Base-by-base conservation (phyloP, 2,113 vertebrate species). In the Ceuthmochares aereus region DNA sequence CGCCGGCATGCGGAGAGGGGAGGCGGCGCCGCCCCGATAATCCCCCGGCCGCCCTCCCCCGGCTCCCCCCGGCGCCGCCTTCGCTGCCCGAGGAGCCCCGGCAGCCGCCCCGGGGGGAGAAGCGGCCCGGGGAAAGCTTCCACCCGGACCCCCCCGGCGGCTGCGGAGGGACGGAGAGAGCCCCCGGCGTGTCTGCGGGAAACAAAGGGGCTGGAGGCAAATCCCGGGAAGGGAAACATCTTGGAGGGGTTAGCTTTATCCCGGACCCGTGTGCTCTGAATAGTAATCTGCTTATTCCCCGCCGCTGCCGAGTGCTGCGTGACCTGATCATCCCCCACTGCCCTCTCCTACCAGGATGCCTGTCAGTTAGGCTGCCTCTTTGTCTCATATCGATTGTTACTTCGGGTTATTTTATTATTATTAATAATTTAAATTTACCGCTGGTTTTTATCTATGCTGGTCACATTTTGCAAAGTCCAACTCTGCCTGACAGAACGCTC, bases 21-120 rank as follows among this genome's bases (percentile, higher is more conserved):
- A 96, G 98, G 98, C 95, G 97, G 98, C 88, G 97, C 97, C 55
- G 95, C 93, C 10, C 95, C 92, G 17, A 70, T 91, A 89, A 82
- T 94, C 94, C 94, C 56, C 45, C 8, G 8, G 67, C 42, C 34
- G 23, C 70, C 89, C 84, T n/a, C 85, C 68, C 80, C 43, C 40
- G 4, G 75, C 20, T 21, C 40, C 23, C 29, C 45, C 36, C 27
- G n/a, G n/a, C n/a, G 1, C 64, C 43, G 4, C 9, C 22, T 30
- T 17, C 37, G n/a, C 25, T 11, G 23, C 9, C 25, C 18, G 18
- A 9, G n/a, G 78, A 25, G 27, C 12, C 6, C 22, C 20, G 49
- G 20, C 6, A 43, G 42, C 42, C 10, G 34, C n/a, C 43, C 30
- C 8, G 12, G 54, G 55, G 59, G 36, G 49, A 34, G 54, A n/a